Percentiles rank a stretch among this genome's conserved stretches.
Conservation (phyloP, 2,797 vertebrate genomes). For the Alosa sapidissima region DNA sequence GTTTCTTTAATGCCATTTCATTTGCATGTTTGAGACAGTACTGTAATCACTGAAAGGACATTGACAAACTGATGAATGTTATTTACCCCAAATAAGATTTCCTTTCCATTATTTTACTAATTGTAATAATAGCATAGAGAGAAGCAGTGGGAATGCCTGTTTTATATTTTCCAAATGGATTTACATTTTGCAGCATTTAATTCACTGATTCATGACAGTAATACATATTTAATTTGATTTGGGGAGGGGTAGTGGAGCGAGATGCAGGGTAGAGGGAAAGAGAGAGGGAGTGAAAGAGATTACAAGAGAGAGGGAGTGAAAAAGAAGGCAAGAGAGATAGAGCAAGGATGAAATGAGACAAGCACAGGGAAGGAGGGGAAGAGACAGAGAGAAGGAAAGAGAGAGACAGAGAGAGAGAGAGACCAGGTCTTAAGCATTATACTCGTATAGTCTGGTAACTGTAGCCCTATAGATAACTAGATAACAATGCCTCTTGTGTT, state of each 20-base stretch:
- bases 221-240: constrained; percentile 11
- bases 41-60: neutral
- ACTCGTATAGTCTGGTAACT: neutral
- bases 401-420: neutral
- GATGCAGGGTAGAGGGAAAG: neutral
- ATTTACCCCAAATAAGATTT: neutral
- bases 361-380: neutral
- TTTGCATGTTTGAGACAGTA: neutral
- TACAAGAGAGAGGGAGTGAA: neutral
- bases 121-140: neutral
- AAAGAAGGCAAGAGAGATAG: neutral
- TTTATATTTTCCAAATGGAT: neutral
- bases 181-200: neutral
- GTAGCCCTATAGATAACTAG: neutral
- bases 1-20: neutral
- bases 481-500: neutral
- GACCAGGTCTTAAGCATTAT: neutral
- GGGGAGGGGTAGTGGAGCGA: neutral
- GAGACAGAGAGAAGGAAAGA: neutral
- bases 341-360: neutral
- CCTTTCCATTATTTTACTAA: neutral
- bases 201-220: constrained; percentile 9
- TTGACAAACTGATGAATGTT: neutral
- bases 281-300: neutral
- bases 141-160: neutral